Evolutionary conservation across 2,888 invertebrate species (phyloP).

Genomic region (Tipula helvola): DNA sequence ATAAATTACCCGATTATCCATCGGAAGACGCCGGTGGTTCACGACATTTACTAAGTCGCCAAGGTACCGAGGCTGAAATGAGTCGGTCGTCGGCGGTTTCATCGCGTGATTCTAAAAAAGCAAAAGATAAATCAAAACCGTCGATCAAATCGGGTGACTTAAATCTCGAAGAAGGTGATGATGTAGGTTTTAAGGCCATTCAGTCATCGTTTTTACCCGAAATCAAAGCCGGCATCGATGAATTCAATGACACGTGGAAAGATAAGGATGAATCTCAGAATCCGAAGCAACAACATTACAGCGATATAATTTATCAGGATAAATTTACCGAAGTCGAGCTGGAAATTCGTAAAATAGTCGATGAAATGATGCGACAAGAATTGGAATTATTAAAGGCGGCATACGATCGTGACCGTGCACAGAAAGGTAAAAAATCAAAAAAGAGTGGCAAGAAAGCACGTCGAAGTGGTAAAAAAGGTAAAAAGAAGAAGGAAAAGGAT

Average conservation of each 20-base stretch:
- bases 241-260: constrained; percentile 74
- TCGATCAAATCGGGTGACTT: constrained; percentile 33
- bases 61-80: constrained; percentile 67
- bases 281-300: constrained; percentile 61
- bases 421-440: constrained; percentile 63
- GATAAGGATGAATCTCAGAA: constrained; percentile 64
- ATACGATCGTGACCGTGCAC: constrained; percentile 53
- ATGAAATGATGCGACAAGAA: constrained; percentile 61
- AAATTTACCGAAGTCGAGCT: constrained; percentile 72
- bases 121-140: constrained; percentile 58
- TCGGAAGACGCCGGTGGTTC: constrained; percentile 87
- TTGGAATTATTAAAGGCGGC: constrained; percentile 60
- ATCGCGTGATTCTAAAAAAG: constrained; percentile 67
- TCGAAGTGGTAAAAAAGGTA: constrained; percentile 73
- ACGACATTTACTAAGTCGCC: constrained; percentile 65
- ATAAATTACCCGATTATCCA: constrained; percentile 83
- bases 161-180: constrained; percentile 48
- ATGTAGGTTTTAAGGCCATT: constrained; percentile 48
- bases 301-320: constrained; percentile 71
- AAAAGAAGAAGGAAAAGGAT: constrained; percentile 91
- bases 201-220: constrained; percentile 61
- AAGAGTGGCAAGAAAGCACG: constrained; percentile 66
- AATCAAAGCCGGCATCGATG: constrained; percentile 56
- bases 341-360: constrained; percentile 69
- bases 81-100: constrained; percentile 66